phyloP scores from a whole-genome alignment of 1,140 invertebrate species.

The Bombyx mandarina region DNA sequence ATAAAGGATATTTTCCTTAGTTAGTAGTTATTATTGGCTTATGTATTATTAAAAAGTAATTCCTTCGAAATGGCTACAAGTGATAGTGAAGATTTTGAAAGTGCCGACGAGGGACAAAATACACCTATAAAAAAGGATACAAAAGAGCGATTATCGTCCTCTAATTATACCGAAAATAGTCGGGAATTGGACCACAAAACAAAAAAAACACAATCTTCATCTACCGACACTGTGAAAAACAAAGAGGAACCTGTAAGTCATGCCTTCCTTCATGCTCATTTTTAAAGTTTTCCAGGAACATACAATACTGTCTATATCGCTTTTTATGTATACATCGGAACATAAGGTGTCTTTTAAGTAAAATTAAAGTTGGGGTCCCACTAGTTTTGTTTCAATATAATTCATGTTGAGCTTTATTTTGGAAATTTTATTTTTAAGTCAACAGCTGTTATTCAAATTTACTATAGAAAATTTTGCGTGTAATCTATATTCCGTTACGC shows the following conservation, averaged over 20 bases:
- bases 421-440: too few relatives aligned
- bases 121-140: constrained; percentile 41
- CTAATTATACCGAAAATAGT: constrained; percentile 52
- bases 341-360: too few relatives aligned
- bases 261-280: not conserved
- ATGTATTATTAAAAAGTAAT: not conserved
- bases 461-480: too few relatives aligned
- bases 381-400: too few relatives aligned
- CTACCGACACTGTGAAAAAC: constrained; percentile 11
- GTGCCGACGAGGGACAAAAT: constrained; percentile 74
- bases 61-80: constrained; percentile 74
- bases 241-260: constrained; percentile 22
- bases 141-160: constrained; percentile 53
- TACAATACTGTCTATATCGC: too few relatives aligned
- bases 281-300: too few relatives aligned
- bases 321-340: too few relatives aligned
- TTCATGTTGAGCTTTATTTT: too few relatives aligned
- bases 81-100: constrained; percentile 81
- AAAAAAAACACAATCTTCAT: constrained; percentile 13
- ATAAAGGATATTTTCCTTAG: too few relatives aligned
- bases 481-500: too few relatives aligned
- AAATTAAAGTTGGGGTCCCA: too few relatives aligned
- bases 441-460: too few relatives aligned
- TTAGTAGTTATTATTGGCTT: not conserved
- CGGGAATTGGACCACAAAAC: constrained; percentile 36